Evolutionary conservation across 1,140 invertebrate genomes (phyloP).

Genomic region (Lepidostoma basale): DNA sequence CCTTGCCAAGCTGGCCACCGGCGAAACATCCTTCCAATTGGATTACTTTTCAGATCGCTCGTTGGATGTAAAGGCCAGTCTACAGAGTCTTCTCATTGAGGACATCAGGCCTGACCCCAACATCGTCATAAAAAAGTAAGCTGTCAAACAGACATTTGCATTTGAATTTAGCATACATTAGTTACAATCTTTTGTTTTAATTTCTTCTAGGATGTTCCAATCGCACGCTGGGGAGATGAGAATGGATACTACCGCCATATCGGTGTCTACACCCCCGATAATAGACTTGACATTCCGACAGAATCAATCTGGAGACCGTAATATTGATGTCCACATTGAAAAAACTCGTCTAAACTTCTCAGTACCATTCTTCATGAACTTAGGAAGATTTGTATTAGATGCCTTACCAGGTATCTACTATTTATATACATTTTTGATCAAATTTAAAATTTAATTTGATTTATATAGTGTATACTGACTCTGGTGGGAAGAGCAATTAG

Average conservation of each 20-base stretch:
- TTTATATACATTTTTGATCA: neutral
- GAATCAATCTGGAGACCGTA: conserved; percentile 67
- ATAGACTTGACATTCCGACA: conserved; percentile 70
- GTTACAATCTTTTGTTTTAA: neutral
- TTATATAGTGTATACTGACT: neutral
- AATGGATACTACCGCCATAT: conserved; percentile 65
- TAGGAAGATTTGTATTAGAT: conserved; percentile 71
- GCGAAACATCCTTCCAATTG: conserved; percentile 69
- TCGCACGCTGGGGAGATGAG: conserved; percentile 66
- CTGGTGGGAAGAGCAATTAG: too few species aligned
- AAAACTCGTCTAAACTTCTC: conserved; percentile 75
- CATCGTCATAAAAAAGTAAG: conserved; percentile 69
- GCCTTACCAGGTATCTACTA: conserved; percentile 64
- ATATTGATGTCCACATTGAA: conserved; percentile 73
- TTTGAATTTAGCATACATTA: neutral
- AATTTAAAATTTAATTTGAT: neutral
- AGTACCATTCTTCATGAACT: conserved; percentile 71
- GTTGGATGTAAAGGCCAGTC: conserved; percentile 72
- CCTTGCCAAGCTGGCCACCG: conserved; percentile 72
- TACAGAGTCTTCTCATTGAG: conserved; percentile 72
- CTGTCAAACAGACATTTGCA: neutral
- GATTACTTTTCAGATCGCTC: conserved; percentile 74
- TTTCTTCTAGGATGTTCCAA: conserved; percentile 68
- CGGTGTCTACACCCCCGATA: conserved; percentile 69
- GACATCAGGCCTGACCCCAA: conserved; percentile 73